phyloP scores from a whole-genome alignment of 2,797 vertebrate species.

The Delichon dasypus region DNA sequence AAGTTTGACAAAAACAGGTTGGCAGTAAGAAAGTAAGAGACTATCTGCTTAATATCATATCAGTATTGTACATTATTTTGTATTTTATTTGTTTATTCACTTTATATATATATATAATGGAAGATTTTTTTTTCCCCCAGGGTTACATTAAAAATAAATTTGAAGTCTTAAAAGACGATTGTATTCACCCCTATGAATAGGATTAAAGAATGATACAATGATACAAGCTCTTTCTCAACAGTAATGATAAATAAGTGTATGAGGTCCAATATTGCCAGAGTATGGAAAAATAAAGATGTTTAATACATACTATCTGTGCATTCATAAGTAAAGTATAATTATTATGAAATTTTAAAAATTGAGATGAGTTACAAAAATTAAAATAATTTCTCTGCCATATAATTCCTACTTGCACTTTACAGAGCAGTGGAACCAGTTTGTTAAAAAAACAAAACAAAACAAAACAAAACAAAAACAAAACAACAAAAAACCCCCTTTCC shows the following conservation, averaged over 20 bases:
- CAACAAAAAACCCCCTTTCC: too few species aligned
- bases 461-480: too few species aligned
- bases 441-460: too few species aligned
- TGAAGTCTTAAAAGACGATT: background rate
- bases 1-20: background rate
- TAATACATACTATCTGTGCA: background rate
- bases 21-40: background rate
- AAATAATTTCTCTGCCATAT: background rate
- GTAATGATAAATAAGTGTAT: background rate
- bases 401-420: background rate
- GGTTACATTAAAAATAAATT: background rate
- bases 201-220: background rate
- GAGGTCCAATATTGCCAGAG: background rate
- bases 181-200: background rate
- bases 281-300: fast-evolving
- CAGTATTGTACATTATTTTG: background rate
- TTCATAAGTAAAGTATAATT: background rate
- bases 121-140: background rate
- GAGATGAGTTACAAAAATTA: background rate
- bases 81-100: background rate
- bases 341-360: background rate
- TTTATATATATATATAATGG: background rate
- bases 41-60: background rate
- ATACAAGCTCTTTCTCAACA: background rate
- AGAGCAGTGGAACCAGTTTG: background rate